Conservation (phyloP, 1,140 invertebrate species). For the Archivesica marissinica region DNA sequence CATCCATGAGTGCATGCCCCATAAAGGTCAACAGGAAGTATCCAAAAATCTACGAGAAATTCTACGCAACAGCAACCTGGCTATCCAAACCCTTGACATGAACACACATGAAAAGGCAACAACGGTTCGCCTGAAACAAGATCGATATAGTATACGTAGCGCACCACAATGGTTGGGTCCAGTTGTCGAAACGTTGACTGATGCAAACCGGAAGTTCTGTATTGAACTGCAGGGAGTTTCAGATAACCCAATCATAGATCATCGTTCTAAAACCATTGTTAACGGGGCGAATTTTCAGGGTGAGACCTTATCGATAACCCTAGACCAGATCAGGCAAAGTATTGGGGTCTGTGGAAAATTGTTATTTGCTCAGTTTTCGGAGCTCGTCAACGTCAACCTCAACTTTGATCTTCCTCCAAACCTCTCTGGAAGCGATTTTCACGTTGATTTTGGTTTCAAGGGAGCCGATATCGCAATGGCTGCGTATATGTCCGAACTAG, state of each 20-base stretch:
- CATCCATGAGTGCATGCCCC: constrained; percentile 52
- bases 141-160: constrained; percentile 52
- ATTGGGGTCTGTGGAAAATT: constrained; percentile 49
- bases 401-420: constrained; percentile 54
- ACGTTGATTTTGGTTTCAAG: constrained; percentile 46
- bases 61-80: constrained; percentile 43
- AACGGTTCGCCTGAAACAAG: constrained; percentile 51
- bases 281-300: constrained; percentile 53
- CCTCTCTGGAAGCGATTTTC: constrained; percentile 45
- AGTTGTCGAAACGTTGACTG: constrained; percentile 42
- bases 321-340: constrained; percentile 52
- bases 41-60: constrained; percentile 25
- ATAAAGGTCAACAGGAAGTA: constrained; percentile 50
- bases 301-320: constrained; percentile 48
- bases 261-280: constrained; percentile 33
- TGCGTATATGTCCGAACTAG: constrained; percentile 52
- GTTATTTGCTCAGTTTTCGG: constrained; percentile 46
- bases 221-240: constrained; percentile 50
- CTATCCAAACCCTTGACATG: constrained; percentile 46
- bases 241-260: constrained; percentile 55
- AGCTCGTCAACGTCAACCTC: constrained; percentile 45
- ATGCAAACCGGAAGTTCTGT: constrained; percentile 7
- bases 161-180: constrained; percentile 50
- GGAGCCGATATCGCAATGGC: constrained; percentile 54
- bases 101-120: constrained; percentile 32